These are phyloP conservation scores for Pyrgus malvae DNA, from an alignment of 2,888 invertebrate genomes.

Conservation along the genomic window DNA sequence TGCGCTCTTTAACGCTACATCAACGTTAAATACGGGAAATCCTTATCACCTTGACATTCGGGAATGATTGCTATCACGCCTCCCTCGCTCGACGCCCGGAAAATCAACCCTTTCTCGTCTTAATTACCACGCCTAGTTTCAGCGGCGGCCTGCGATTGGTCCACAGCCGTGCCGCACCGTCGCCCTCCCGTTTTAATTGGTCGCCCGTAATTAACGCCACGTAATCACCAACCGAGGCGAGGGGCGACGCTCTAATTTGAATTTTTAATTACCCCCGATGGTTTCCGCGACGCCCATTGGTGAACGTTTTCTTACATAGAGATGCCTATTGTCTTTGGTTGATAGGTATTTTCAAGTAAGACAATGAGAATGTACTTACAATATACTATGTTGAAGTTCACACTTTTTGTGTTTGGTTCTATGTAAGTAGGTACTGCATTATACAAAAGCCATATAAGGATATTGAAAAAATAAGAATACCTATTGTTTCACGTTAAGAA, in stretches of 20 bases:
- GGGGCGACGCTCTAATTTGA: slow-evolving; percentile 75
- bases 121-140: slow-evolving; percentile 80
- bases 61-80: slow-evolving; percentile 41
- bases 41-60: background rate
- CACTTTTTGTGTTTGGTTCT: too few species aligned
- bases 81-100: slow-evolving; percentile 61
- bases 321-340: slow-evolving; percentile 60
- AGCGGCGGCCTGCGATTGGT: slow-evolving; percentile 67
- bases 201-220: slow-evolving; percentile 73
- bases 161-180: slow-evolving; percentile 50
- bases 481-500: too few species aligned
- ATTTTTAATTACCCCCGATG: slow-evolving; percentile 72
- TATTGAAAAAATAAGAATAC: too few species aligned
- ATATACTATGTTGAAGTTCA: background rate
- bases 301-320: slow-evolving; percentile 51
- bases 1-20: too few species aligned
- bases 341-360: slow-evolving; percentile 10
- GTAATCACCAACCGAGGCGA: slow-evolving; percentile 72
- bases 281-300: slow-evolving; percentile 59
- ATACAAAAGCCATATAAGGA: too few species aligned
- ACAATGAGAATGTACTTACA: background rate
- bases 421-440: too few species aligned
- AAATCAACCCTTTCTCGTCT: slow-evolving; percentile 79
- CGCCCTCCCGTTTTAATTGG: slow-evolving; percentile 74
- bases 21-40: too few species aligned